Evolutionary conservation across 2,113 vertebrate genomes (phyloP), one percentile per base, ranked within the genome.

Genomic region (Callipepla californica): DNA sequence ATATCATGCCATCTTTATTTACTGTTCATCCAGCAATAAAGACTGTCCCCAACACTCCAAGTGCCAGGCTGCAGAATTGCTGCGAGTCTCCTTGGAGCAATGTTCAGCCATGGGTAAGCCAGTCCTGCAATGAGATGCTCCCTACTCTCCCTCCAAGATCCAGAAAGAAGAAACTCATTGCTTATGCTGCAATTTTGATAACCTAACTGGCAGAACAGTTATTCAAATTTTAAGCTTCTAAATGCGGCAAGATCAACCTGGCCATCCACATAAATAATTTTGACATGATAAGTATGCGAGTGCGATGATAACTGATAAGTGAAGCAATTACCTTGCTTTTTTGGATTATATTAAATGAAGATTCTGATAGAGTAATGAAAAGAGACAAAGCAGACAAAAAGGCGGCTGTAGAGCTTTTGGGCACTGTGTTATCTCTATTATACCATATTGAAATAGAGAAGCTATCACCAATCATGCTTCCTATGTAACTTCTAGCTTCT

Each of bases 311-410:
- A 97, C 98, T 95, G 98, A 98, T 98, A 98, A 98, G 98, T 98
- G 97, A 98, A 97, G 97, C 98, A 98, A 98, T 98, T 98, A 98
- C 98, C 97, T 98, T 98, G 98, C 97, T 98, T 98, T 98, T 98
- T 97, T 96, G 98, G 97, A 98, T 98, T 98, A 98, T 98, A 98
- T 98, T 98, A 98, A 98, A 98, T 98, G 98, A 98, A 98, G 98
- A 98, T 98, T 98, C 97, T 98, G 98, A 98, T 98, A 98, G 97
- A 98, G 98, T 98, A 98, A 98, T 98, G 97, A 98, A 98, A 98
- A 98, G 97, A 98, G 98, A 98, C 98, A 98, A 98, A 98, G 97
- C 97, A 98, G 98, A 98, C 98, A 98, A 98, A 98, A 98, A 98
- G 97, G 97, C 95, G 48, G 96, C 97, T 96, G 97, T 96, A 96